Conservation (phyloP, 2,888 invertebrate species). For the Caenorhabditis sp. region DNA sequence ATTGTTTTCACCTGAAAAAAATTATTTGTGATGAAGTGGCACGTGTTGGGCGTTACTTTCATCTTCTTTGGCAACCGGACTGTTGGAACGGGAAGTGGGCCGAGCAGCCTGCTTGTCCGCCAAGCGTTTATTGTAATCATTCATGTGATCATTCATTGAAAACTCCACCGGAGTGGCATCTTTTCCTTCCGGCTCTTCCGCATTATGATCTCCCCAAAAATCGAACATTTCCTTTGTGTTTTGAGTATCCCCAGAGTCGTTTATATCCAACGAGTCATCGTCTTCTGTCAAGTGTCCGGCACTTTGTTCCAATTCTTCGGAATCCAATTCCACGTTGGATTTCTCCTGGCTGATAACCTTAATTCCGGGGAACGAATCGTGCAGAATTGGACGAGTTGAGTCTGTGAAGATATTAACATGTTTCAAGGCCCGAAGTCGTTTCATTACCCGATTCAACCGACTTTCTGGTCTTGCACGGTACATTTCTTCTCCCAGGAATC, state of each 20-base stretch:
- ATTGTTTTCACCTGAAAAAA: too few relatives aligned
- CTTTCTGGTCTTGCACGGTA: too few relatives aligned
- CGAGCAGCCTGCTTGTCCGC: conserved; percentile 5
- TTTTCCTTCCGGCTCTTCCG: too few relatives aligned
- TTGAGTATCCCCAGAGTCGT: conserved; percentile 15
- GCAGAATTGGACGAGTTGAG: conserved; percentile 8
- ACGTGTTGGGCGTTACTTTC: too few relatives aligned
- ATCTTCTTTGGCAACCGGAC: not conserved
- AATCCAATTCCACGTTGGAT: too few relatives aligned
- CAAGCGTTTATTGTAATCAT: conserved; percentile 21
- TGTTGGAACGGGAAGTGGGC: too few relatives aligned
- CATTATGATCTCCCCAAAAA: too few relatives aligned
- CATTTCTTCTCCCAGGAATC: too few relatives aligned
- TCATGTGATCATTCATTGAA: conserved; percentile 26
- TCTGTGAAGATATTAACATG: not conserved
- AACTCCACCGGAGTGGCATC: conserved; percentile 31
- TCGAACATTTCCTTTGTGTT: conserved; percentile 3
- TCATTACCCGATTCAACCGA: not conserved
- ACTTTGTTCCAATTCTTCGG: not conserved
- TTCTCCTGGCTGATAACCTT: not conserved
- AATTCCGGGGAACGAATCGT: conserved; percentile 18
- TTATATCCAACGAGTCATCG: not conserved
- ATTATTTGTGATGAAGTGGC: too few relatives aligned
- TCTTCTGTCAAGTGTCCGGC: not conserved
- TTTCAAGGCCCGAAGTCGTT: conserved; percentile 2